phyloP scores from a whole-genome alignment of 2,113 vertebrate genomes.

The Bos javanicus region DNA sequence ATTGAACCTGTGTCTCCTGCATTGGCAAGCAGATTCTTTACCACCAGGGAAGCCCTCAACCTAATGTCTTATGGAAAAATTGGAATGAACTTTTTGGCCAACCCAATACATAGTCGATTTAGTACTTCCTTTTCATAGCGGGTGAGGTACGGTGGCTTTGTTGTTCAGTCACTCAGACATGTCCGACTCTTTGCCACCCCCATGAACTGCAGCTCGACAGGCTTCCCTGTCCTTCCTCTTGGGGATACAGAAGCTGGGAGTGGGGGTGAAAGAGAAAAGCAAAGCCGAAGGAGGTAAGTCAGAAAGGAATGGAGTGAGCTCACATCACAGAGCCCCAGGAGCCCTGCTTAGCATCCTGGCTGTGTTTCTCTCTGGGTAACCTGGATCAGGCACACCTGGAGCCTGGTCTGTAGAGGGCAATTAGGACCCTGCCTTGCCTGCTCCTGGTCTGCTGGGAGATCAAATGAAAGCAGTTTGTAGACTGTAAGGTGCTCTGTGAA shows the following conservation, averaged over 20 bases:
- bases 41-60: not conserved
- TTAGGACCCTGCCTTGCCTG: not conserved
- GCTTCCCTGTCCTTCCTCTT: not conserved
- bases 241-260: not conserved
- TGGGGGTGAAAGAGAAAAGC: not conserved
- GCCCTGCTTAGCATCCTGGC: not conserved
- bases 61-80: not conserved
- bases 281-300: not conserved
- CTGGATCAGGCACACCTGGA: not conserved
- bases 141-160: not conserved
- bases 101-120: not conserved
- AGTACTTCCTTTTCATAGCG: not conserved
- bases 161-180: not conserved
- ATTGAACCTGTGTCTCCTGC: not conserved
- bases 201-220: not conserved
- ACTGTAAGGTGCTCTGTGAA: conserved; percentile 2
- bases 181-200: not conserved
- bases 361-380: not conserved
- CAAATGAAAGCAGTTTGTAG: conserved; percentile 15
- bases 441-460: not conserved
- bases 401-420: not conserved
- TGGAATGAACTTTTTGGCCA: not conserved
- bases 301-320: not conserved
- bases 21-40: not conserved
- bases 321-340: not conserved